A percentile compares a stretch with the other conserved stretches of the same genome.
phyloP scores from a whole-genome alignment of 2,888 invertebrate species.

The Acronicta alni region DNA sequence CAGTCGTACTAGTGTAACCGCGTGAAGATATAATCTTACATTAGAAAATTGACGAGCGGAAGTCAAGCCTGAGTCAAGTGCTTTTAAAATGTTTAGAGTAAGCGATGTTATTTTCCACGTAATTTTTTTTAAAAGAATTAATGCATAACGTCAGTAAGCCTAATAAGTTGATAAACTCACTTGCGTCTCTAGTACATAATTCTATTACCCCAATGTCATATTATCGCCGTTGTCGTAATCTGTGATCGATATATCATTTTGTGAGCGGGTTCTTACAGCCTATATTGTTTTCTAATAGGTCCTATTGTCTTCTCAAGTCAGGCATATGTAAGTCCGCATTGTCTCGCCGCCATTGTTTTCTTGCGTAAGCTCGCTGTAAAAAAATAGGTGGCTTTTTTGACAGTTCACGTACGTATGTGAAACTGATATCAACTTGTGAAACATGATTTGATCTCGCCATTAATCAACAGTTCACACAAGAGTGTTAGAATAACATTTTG shows the following conservation, averaged over 20 bases:
- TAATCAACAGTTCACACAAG: not conserved
- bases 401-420: conserved; percentile 19
- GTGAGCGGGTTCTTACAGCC: conserved; percentile 49
- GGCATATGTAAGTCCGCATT: conserved; percentile 62
- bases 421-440: not conserved
- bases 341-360: conserved; percentile 62
- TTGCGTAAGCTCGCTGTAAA: conserved; percentile 50
- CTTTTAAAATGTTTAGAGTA: too few relatives aligned
- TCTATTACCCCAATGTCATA: conserved; percentile 1
- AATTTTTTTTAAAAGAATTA: too few relatives aligned
- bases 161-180: too few relatives aligned
- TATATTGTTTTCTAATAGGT: conserved; percentile 72
- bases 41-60: too few relatives aligned
- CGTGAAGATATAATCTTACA: too few relatives aligned
- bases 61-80: too few relatives aligned
- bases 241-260: conserved; percentile 66
- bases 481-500: not conserved
- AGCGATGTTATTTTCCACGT: too few relatives aligned
- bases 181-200: not conserved
- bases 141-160: too few relatives aligned
- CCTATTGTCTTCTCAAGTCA: conserved; percentile 60
- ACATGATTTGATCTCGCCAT: not conserved
- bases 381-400: conserved; percentile 39
- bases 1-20: not conserved
- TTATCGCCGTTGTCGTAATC: conserved; percentile 57